These are phyloP conservation scores for Drosophila ironensis DNA, from an alignment of 1,140 invertebrate species.

Conservation along the genomic window DNA sequence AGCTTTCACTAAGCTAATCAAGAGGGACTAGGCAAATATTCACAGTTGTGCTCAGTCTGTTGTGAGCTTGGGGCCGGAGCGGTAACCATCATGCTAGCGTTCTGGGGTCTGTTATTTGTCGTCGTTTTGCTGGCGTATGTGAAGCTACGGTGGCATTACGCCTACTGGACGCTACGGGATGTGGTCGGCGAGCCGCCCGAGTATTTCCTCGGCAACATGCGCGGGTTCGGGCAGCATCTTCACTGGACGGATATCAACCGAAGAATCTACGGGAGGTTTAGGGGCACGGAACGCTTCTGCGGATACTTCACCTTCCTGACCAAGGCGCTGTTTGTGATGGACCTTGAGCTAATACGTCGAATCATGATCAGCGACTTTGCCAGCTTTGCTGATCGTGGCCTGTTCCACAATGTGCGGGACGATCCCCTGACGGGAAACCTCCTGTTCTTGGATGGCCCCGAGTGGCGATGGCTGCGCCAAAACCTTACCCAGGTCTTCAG, in stretches of 20 bases:
- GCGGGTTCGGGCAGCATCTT: slow-evolving; percentile 35
- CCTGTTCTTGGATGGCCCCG: slow-evolving; percentile 83
- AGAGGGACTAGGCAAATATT: too few relatives aligned
- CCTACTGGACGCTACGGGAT: slow-evolving; percentile 82
- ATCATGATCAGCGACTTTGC: slow-evolving; percentile 84
- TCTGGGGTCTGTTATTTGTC: slow-evolving; percentile 17
- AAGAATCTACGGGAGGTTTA: slow-evolving; percentile 52
- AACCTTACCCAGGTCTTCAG: slow-evolving; percentile 86
- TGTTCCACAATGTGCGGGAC: slow-evolving; percentile 82
- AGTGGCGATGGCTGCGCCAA: slow-evolving; percentile 85
- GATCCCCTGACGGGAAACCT: slow-evolving; percentile 83
- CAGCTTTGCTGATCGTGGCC: slow-evolving; percentile 83
- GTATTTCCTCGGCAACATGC: slow-evolving; percentile 58
- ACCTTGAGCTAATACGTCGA: slow-evolving; percentile 81
- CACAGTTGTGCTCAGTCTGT: too few relatives aligned
- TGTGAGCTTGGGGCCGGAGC: neutral
- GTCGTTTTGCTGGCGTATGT: slow-evolving; percentile 22
- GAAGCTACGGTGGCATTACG: slow-evolving; percentile 40
- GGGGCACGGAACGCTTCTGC: slow-evolving; percentile 31
- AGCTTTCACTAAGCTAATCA: too few relatives aligned
- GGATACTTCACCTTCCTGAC: slow-evolving; percentile 59
- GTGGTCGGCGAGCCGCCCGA: slow-evolving; percentile 59
- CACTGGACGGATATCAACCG: slow-evolving; percentile 66
- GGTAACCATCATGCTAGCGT: slow-evolving; percentile 25
- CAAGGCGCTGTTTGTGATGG: slow-evolving; percentile 60